These are phyloP conservation scores for Notamacropus eugenii DNA, from an alignment of 2,797 vertebrate species.

Conservation along the genomic window DNA sequence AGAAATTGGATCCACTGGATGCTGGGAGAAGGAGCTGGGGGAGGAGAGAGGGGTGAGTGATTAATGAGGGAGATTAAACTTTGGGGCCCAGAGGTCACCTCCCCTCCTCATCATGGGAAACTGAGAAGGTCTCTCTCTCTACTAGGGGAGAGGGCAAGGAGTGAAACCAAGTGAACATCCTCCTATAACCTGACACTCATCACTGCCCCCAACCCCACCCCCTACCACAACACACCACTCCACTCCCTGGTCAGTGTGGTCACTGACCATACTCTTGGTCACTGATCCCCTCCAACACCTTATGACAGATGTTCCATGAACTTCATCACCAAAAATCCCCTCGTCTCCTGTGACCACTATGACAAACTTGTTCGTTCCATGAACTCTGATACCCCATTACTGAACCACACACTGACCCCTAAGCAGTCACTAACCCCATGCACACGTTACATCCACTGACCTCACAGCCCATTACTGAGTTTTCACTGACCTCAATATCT, in stretches of 20 bases:
- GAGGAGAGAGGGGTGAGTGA: constrained; percentile 64
- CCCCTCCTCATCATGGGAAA: neutral
- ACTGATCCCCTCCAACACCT: accelerated
- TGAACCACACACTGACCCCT: neutral
- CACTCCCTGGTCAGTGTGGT: neutral
- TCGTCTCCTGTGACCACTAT: neutral
- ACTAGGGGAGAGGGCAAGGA: neutral
- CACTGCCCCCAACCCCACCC: neutral
- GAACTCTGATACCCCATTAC: neutral
- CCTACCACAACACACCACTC: neutral
- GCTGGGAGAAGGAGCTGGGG: constrained; percentile 8
- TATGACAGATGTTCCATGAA: neutral
- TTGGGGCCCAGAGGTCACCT: neutral
- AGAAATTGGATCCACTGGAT: constrained; percentile 65
- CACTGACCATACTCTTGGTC: neutral
- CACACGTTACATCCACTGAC: neutral
- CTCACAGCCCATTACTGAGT: neutral
- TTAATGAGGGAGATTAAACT: constrained; percentile 78
- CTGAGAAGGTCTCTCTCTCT: neutral
- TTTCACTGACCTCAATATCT: neutral
- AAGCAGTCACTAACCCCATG: too few species aligned
- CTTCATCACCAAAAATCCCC: neutral
- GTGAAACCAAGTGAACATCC: neutral
- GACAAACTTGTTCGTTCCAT: neutral
- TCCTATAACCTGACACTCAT: too few species aligned